Conservation (phyloP, 2,888 invertebrate species). For the Acholoe squamosa region DNA sequence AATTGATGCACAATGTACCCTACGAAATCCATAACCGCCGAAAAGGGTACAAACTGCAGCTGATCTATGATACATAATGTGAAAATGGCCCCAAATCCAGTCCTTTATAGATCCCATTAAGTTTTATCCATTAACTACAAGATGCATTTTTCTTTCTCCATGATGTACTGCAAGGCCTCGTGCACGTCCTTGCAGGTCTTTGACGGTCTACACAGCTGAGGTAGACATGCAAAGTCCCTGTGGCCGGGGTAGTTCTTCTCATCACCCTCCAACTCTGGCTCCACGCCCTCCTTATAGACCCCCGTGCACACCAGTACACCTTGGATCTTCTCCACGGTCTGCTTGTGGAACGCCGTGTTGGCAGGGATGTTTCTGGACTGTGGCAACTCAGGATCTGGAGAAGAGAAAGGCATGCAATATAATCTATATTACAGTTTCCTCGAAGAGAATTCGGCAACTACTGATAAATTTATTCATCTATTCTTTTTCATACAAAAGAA, state of each 20-base stretch:
- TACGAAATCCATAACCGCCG: too few relatives aligned
- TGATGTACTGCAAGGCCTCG: slow-evolving; percentile 78
- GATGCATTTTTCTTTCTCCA: slow-evolving; percentile 74
- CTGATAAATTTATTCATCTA: too few relatives aligned
- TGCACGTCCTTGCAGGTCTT: slow-evolving; percentile 77
- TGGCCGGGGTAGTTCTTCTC: slow-evolving; percentile 79
- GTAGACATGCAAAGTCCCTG: slow-evolving; percentile 79
- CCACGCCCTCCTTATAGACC: slow-evolving; percentile 77
- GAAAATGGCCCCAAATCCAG: background rate
- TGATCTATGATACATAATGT: background rate
- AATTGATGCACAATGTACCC: too few relatives aligned
- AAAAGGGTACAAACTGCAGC: background rate
- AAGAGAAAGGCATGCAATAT: too few relatives aligned
- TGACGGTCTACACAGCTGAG: slow-evolving; percentile 78
- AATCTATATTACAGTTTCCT: too few relatives aligned
- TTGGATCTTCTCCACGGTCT: slow-evolving; percentile 78
- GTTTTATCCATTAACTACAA: slow-evolving; percentile 15
- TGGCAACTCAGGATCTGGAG: slow-evolving; percentile 73
- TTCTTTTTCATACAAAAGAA: too few relatives aligned
- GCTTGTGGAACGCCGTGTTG: slow-evolving; percentile 74
- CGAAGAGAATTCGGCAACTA: too few relatives aligned
- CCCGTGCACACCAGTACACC: slow-evolving; percentile 82
- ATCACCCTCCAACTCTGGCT: slow-evolving; percentile 69
- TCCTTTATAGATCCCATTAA: background rate
- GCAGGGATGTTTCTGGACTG: slow-evolving; percentile 78